A percentile compares a stretch with the other conserved stretches of the same genome.
phyloP scores from a whole-genome alignment of 2,888 invertebrate genomes.

The Amphipyra tragopoginis region DNA sequence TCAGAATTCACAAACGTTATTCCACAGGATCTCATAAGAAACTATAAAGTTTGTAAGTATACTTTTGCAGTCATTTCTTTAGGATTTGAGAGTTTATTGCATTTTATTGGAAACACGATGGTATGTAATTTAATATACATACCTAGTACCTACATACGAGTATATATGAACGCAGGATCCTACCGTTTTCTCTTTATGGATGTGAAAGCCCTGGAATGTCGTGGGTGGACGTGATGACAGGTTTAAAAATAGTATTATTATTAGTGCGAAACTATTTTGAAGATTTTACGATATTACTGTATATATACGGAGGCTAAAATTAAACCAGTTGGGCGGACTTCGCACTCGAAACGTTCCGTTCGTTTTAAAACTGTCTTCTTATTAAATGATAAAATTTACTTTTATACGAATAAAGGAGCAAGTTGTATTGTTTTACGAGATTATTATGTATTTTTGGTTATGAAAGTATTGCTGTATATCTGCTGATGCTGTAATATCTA shows the following conservation, averaged over 20 bases:
- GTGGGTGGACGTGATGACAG: constrained; percentile 62
- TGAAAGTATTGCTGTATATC: neutral
- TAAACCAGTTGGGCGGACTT: constrained; percentile 50
- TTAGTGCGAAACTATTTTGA: constrained; percentile 58
- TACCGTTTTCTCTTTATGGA: constrained; percentile 36
- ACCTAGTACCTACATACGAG: no score
- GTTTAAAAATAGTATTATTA: constrained; percentile 61
- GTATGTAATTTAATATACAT: constrained; percentile 19
- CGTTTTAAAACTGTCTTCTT: constrained; percentile 36
- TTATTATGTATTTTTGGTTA: neutral
- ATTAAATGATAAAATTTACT: constrained; percentile 5
- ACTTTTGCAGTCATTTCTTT: constrained; percentile 1
- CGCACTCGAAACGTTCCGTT: constrained; percentile 37
- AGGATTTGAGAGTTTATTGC: constrained; percentile 6
- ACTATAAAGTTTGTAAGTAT: neutral
- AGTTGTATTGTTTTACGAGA: neutral
- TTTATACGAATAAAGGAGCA: neutral
- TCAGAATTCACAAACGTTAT: neutral
- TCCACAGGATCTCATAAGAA: neutral
- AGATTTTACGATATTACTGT: constrained; percentile 59
- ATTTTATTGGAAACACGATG: constrained; percentile 11
- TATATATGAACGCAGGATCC: constrained; percentile 36
- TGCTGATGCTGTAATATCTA: neutral
- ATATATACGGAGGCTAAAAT: constrained; percentile 59
- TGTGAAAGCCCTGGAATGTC: constrained; percentile 57